Base-by-base conservation (phyloP, 1,140 invertebrate species). In the Oryctes rhinoceros region DNA sequence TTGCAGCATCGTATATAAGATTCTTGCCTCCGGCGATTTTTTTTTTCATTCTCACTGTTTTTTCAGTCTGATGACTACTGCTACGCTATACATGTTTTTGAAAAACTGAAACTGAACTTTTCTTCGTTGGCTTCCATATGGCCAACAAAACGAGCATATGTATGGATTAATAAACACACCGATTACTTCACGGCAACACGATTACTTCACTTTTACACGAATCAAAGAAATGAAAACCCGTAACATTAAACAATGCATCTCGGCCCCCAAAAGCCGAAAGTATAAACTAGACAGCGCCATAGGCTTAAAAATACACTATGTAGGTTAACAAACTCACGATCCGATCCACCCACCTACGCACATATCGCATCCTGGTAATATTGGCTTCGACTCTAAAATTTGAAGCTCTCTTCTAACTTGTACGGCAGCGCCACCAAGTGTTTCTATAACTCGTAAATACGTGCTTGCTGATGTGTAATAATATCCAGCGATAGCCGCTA, bases 271-370 rank as follows among this genome's bases (percentile, higher is more conserved):
- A 59, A 15, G 53, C 15, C 15, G 18, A 59, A 59, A 59, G n/a
- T 18, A 59, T 59, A 59, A 59, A 59, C 5, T 59, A 7, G n/a
- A 18, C 53, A n/a, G 53, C n/a, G 15, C 53, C 18, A 59, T 18
- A 15, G 18, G 18, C 15, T 59, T 59, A 59, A 59, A 59, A 59
- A 59, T 59, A 59, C 53, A 59, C 53, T 18, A 59, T 59, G 15
- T 18, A 59, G 53, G 53, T 59, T 59, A 59, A 59, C 18, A 59
- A 59, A 59, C 53, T 59, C 53, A 59, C 53, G 18, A 59, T 59
- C 15, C 18, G 53, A 18, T 59, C 53, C 53, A 59, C 53, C 53
- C n/a, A 59, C 53, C 15, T 18, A 59, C 53, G 18, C n/a, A 59
- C n/a, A 10, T 3, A 44, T 44, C 24, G 24, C 2, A 30, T 30